phyloP scores from a whole-genome alignment of 2,888 invertebrate genomes.

The Pharmacophagus antenor region DNA sequence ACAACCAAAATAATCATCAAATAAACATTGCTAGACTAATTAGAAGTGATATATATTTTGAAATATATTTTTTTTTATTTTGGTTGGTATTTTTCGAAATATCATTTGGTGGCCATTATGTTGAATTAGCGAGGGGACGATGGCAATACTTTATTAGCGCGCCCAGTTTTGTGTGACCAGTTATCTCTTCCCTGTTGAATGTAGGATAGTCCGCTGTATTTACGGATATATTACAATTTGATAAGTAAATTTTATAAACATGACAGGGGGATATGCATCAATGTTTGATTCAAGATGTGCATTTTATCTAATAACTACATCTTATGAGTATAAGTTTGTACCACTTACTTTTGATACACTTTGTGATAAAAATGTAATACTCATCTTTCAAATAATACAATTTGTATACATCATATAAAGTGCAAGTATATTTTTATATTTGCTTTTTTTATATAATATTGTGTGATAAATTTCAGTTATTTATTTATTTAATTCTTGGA shows the following conservation, averaged over 20 bases:
- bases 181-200: slow-evolving; percentile 61
- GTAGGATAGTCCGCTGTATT: slow-evolving; percentile 29
- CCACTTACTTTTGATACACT: too few relatives aligned
- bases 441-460: too few relatives aligned
- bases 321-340: too few relatives aligned
- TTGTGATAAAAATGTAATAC: too few relatives aligned
- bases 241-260: neutral
- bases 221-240: neutral
- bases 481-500: too few relatives aligned
- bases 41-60: slow-evolving; percentile 15
- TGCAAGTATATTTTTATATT: too few relatives aligned
- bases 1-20: neutral
- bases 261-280: neutral
- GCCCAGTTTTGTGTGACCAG: slow-evolving; percentile 66
- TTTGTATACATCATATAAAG: too few relatives aligned
- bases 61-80: slow-evolving; percentile 23
- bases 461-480: too few relatives aligned
- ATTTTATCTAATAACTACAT: too few relatives aligned
- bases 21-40: neutral
- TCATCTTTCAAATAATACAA: too few relatives aligned
- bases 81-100: slow-evolving; percentile 27
- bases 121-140: slow-evolving; percentile 36
- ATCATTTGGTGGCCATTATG: slow-evolving; percentile 32
- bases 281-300: neutral
- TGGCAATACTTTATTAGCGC: slow-evolving; percentile 49